Evolutionary conservation across 1,140 invertebrate genomes (phyloP).

Genomic region (Lithobius niger): DNA sequence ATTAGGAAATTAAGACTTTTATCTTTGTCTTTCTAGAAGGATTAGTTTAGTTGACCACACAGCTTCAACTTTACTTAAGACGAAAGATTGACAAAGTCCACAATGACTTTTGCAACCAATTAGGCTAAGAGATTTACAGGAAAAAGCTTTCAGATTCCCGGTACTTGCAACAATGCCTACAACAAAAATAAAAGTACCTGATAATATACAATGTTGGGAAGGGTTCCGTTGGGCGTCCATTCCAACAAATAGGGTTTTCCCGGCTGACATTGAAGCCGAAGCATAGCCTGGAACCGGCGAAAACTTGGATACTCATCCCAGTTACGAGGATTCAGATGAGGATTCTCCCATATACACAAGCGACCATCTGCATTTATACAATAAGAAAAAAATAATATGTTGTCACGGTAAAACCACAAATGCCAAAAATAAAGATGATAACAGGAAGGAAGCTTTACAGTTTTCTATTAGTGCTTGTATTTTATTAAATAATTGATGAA

Average conservation of each 20-base stretch:
- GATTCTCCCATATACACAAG: conserved; percentile 55
- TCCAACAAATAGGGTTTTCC: conserved; percentile 40
- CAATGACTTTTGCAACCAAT: too few species aligned
- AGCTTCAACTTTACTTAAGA: too few species aligned
- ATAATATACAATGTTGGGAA: conserved; percentile 87
- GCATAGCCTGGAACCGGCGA: conserved; percentile 63
- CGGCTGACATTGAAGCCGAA: conserved; percentile 50
- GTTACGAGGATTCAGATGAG: conserved; percentile 51
- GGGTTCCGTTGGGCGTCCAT: conserved; percentile 71
- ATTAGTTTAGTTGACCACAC: too few species aligned
- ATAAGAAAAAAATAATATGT: conserved; percentile 12
- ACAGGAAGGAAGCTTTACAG: not conserved
- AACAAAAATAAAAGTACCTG: conserved; percentile 35
- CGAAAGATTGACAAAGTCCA: too few species aligned
- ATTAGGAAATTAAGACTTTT: too few species aligned
- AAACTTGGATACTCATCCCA: conserved; percentile 66
- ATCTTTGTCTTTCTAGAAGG: too few species aligned
- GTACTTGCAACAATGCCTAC: not conserved
- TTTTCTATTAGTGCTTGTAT: not conserved
- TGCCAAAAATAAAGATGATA: not conserved
- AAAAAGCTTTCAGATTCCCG: not conserved
- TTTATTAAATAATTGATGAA: not conserved
- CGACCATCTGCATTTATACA: conserved; percentile 46
- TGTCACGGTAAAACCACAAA: not conserved
- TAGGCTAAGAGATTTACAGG: not conserved